These are phyloP conservation scores for Jordanella pulchra DNA, from an alignment of 2,797 vertebrate genomes.

Conservation along the genomic window DNA sequence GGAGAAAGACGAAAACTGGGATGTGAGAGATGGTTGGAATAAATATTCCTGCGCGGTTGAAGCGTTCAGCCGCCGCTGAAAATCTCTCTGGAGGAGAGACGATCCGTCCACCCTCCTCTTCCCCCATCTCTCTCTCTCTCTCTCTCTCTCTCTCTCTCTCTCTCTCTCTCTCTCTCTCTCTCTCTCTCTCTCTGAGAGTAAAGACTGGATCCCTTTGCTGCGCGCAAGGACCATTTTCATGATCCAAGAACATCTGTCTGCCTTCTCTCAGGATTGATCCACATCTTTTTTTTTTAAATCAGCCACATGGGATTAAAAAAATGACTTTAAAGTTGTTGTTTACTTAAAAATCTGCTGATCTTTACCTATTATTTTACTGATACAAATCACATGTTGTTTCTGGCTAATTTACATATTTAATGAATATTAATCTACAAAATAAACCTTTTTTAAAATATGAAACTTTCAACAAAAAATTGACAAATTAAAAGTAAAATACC, in stretches of 20 bases:
- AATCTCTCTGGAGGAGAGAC: constrained; percentile 50
- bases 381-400: too few species aligned
- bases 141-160: background rate
- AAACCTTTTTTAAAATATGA: too few species aligned
- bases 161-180: constrained; percentile 7
- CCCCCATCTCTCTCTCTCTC: background rate
- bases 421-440: too few species aligned
- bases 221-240: constrained; percentile 11
- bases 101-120: constrained; percentile 37
- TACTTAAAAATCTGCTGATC: too few species aligned
- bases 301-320: too few species aligned
- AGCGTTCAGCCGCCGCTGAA: constrained; percentile 50
- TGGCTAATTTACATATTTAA: too few species aligned
- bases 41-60: constrained; percentile 63
- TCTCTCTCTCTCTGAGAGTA: constrained; percentile 17
- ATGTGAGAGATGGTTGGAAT: constrained; percentile 61
- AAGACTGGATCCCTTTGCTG: constrained; percentile 16
- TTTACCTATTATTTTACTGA: too few species aligned
- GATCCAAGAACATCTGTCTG: background rate
- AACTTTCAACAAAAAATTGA: too few species aligned
- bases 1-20: constrained; percentile 69
- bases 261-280: background rate
- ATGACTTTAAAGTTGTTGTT: too few species aligned
- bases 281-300: background rate
- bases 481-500: too few species aligned